Base-by-base conservation (phyloP, 1,140 invertebrate genomes). In the Lasioglossum albipes region DNA sequence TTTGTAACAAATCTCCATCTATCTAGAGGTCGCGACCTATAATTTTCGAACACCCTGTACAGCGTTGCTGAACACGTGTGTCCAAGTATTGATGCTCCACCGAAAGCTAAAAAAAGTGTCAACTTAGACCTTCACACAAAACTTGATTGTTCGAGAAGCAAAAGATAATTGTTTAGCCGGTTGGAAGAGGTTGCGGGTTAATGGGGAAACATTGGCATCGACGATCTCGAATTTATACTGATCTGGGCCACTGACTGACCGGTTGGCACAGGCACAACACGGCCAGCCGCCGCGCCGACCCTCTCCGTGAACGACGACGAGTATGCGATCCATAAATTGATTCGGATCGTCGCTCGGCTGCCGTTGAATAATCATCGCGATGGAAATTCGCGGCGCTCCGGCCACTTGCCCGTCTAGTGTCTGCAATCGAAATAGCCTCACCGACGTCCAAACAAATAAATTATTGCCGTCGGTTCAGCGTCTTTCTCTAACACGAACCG, bases 241-340 rank as follows among this genome's bases (percentile, higher is more conserved):
- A 78, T 72, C 69, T 72, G 67, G 68, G 66, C 45, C 69, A 78
- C 59, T 42, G 18, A 27, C 42, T 52, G 75, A 2, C n/a, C 42
- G 57, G 27, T 70, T 62, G 61, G 62, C 69, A 59, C 31, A 78
- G 45, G 54, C 9, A 20, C 61, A 71, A 78, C 64, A 54, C 45
- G 20, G 22, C 13, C 45, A 42, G 18, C 18, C 67, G 76, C 1
- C 27, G 27, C 67, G 76, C 1, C 27, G 27, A 78, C 69, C 76
- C 59, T 49, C 27, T 54, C 68, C 20, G 31, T 31, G 9, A 70
- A 62, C 13, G 62, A 13, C 75, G 16, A n/a, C n/a, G n/a, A 62
- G 57, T 49, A 31, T 49, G 59, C 68, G 61, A 64, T 54, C 66
- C 42, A 65, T 72, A 52, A 78, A 78, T 72, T 78, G 68, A 71